Base-by-base conservation (phyloP, 2,113 vertebrate species). In the Cairina moschata region DNA sequence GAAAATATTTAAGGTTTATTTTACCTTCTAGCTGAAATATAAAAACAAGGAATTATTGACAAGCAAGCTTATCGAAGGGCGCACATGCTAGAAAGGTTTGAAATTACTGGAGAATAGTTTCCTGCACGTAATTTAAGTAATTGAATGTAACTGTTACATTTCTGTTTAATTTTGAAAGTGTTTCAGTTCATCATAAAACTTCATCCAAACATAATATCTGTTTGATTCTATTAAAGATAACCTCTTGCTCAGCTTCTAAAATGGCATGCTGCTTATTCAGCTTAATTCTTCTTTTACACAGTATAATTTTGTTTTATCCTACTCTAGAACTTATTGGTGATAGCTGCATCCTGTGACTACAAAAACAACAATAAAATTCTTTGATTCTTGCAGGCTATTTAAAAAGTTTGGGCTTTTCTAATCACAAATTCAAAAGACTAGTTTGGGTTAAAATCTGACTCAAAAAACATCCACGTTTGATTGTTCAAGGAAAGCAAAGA, bases 231-330 rank as follows among this genome's bases (percentile, higher is more conserved):
- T 36, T 66, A 56, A 91, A 94, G 58, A 91, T 68, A 66, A 9
- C 32, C 40, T 83, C 87, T 92, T 91, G 55, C 26, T 94, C 84
- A 89, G 4, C 69, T 90, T 93, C 60, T 73, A 86, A 90, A 67
- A 71, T 83, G 58, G 54, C 54, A 82, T 68, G 63, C 15, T 95
- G 32, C 88, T 97, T 96, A 91, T 93, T 93, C 65, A 83, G 67
- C 67, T 90, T 72, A 81, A n/a, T 67, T 68, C 23, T 42, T 92
- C 32, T 92, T 95, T 80, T 89, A 74, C 34, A 94, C n/a, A 59
- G 89, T 83, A 77, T 55, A 88, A 94, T 86, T 95, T 96, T 40
- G 74, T 91, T 96, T 95, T 95, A 88, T 96, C 46, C 74, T 95
- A 68, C 58, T 74, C 83, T 92, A 67, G 48, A 82, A 60, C 29